These are phyloP conservation scores for Cephus rjabovi DNA, from an alignment of 2,888 invertebrate genomes.

Conservation along the genomic window DNA sequence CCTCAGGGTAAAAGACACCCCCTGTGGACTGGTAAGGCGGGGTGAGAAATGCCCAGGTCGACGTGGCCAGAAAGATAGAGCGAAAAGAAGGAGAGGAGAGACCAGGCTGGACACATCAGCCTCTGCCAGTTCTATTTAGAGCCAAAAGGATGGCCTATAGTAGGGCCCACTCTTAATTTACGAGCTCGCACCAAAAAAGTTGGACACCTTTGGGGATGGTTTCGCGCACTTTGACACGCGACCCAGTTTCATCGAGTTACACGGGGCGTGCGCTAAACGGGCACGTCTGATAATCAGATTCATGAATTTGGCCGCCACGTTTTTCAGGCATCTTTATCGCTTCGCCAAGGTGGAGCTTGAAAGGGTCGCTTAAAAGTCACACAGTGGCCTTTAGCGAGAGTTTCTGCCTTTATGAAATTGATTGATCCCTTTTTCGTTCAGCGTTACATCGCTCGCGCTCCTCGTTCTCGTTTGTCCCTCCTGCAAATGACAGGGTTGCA, in stretches of 20 bases:
- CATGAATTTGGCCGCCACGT: background rate
- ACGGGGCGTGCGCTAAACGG: background rate
- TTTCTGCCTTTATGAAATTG: background rate
- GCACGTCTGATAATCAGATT: background rate
- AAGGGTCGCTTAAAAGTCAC: background rate
- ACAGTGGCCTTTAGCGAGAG: background rate
- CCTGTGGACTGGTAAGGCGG: background rate
- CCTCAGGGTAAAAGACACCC: background rate
- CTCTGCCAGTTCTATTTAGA: slow-evolving; percentile 64
- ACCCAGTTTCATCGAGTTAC: slow-evolving; percentile 62
- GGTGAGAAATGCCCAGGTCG: slow-evolving; percentile 8
- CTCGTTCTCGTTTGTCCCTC: background rate
- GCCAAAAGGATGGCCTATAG: slow-evolving; percentile 46
- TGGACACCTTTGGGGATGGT: slow-evolving; percentile 59
- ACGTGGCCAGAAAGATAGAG: slow-evolving; percentile 13
- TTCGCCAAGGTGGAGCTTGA: background rate
- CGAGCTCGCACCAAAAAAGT: slow-evolving; percentile 59
- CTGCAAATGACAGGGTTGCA: background rate
- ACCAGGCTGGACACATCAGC: slow-evolving; percentile 36
- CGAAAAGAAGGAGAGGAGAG: slow-evolving; percentile 1
- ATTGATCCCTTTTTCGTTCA: background rate
- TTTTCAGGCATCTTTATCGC: background rate
- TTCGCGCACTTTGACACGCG: slow-evolving; percentile 61
- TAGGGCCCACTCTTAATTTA: slow-evolving; percentile 52
- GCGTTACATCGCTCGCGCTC: background rate